Evolutionary conservation across 2,888 invertebrate genomes (phyloP), one percentile per base, ranked within the genome.

Genomic region (Lordiphosa andalusiaca): DNA sequence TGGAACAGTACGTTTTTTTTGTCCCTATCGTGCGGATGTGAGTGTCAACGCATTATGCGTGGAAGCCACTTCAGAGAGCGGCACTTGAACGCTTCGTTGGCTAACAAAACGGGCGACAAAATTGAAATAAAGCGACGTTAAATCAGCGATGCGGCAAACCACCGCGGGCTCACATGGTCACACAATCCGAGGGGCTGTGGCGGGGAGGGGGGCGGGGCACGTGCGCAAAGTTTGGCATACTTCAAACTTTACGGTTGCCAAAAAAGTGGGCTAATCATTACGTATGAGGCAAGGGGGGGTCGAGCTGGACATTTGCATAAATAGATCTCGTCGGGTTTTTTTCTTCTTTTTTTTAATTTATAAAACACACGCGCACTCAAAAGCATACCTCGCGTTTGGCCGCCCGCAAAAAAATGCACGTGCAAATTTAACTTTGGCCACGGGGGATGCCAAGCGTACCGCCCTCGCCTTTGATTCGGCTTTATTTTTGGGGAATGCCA

Each of bases 61-160:
- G 41, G 36, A 33, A 30, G 38, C 23, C 53, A 47, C 54, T 63
- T 49, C 30, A 30, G 33, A 53, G 36, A 40, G 47, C 19, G 35
- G 25, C 25, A 25, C 53, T 53, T 53, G 44, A 53, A 53, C 42
- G 57, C 57, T 30, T 54, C 41, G 47, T 40, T 59, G 33, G 55
- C 46, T 52, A 33, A 6, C 62, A 47, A 62, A 55, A 47, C 60
- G 44, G 59, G 66, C 81, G 58, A 69, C 73, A 53, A 33, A 69
- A 74, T 74, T 77, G 67, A 73, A 73, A 73, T 73, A 61, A 73
- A 61, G 55, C 57, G 55, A 54, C 19, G 40, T 25, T 9, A 62
- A 67, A 46, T 49, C 60, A 67, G 39, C 67, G 60, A 64, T 53
- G 65, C 68, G 53, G 47, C 65, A 56, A 71, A 67, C 56, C 70